Conservation (phyloP, 2,797 vertebrate species). For the Acanthopagrus latus region DNA sequence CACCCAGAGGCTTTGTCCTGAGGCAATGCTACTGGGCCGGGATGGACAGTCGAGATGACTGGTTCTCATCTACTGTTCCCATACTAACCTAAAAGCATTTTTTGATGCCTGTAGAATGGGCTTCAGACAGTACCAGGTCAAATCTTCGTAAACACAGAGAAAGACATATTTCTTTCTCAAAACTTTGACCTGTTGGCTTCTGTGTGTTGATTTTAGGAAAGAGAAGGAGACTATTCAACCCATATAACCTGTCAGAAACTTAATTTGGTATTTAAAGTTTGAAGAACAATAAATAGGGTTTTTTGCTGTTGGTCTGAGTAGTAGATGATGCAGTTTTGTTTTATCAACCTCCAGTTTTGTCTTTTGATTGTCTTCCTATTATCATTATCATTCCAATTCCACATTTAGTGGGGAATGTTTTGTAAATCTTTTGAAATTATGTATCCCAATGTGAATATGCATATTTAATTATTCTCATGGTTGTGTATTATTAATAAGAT, state of each 20-base stretch:
- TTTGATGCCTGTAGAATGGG: constrained; percentile 33
- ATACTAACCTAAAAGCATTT: constrained; percentile 59
- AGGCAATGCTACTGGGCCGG: constrained; percentile 83
- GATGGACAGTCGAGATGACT: constrained; percentile 73
- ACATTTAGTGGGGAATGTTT: constrained; percentile 55
- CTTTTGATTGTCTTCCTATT: constrained; percentile 29
- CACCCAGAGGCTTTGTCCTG: constrained; percentile 82
- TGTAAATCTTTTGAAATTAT: constrained; percentile 59
- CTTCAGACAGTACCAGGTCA: constrained; percentile 14
- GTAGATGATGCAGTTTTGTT: constrained; percentile 6
- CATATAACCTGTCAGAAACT: not conserved
- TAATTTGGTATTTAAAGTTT: not conserved
- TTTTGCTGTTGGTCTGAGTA: not conserved
- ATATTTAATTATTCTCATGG: constrained; percentile 71
- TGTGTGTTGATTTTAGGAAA: constrained; percentile 9
- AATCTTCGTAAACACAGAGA: constrained; percentile 11
- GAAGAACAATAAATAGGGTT: not conserved
- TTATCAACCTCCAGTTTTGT: constrained; percentile 34
- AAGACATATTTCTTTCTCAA: constrained; percentile 2
- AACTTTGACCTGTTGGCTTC: constrained; percentile 11
- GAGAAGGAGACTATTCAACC: not conserved
- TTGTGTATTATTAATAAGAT: constrained; percentile 69
- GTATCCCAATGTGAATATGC: constrained; percentile 64
- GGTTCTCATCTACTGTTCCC: constrained; percentile 57
- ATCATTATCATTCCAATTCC: no score